Evolutionary conservation across 2,113 vertebrate species (phyloP).

Genomic region (Saguinus midas): DNA sequence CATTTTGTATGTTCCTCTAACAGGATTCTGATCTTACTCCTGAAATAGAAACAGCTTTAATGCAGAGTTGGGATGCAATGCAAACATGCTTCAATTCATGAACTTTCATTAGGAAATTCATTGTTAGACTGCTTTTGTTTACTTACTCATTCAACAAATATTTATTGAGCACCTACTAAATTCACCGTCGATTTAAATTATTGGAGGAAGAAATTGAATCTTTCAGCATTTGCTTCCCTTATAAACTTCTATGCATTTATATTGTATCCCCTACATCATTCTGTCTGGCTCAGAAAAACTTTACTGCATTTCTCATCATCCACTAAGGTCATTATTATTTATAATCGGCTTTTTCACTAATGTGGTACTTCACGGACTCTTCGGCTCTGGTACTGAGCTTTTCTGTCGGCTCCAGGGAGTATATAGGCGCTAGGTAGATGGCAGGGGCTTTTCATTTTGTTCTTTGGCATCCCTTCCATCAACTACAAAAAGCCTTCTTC

Average conservation of each 20-base stretch:
- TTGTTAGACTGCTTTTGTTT: neutral
- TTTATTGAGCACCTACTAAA: constrained; percentile 17
- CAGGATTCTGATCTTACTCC: neutral
- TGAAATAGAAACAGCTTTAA: neutral
- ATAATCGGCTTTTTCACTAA: constrained; percentile 53
- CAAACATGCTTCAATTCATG: neutral
- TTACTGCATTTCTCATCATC: constrained; percentile 48
- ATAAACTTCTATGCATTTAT: neutral
- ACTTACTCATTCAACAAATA: neutral
- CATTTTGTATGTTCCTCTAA: neutral
- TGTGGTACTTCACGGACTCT: neutral
- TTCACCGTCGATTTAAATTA: neutral
- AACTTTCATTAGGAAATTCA: neutral
- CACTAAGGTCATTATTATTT: constrained; percentile 59
- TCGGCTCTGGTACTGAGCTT: neutral
- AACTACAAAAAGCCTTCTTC: neutral
- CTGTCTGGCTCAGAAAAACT: constrained; percentile 37
- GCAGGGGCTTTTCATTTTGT: neutral
- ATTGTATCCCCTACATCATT: neutral
- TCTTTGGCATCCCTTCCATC: neutral
- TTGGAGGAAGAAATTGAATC: neutral
- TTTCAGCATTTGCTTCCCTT: neutral
- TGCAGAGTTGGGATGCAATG: neutral
- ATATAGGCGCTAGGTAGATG: neutral
- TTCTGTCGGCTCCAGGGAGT: neutral